phyloP scores from a whole-genome alignment of 2,797 vertebrate species.

The Phataginus tetradactyla region DNA sequence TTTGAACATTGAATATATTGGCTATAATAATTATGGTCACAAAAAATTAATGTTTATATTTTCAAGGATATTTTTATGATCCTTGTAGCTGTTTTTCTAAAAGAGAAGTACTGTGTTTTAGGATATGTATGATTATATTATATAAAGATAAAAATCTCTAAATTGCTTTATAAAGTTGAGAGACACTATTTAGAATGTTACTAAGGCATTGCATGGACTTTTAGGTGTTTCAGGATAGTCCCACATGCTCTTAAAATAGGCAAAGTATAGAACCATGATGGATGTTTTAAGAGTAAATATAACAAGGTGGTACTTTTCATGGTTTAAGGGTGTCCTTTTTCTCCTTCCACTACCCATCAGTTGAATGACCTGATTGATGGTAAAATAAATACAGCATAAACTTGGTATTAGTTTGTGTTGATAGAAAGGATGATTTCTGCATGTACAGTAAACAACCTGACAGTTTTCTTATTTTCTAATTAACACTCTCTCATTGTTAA shows the following conservation, averaged over 20 bases:
- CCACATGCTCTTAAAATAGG: background rate
- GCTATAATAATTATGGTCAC: background rate
- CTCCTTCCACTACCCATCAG: background rate
- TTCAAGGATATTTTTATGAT: background rate
- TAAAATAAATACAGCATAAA: constrained; percentile 2
- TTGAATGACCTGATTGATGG: background rate
- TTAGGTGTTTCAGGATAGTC: background rate
- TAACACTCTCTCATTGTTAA: background rate
- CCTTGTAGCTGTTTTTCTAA: background rate
- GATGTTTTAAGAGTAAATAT: background rate
- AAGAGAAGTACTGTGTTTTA: background rate
- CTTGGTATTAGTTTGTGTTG: background rate
- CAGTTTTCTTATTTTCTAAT: background rate
- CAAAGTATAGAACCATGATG: background rate
- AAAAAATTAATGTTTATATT: background rate
- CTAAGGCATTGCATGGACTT: background rate
- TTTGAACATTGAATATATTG: background rate
- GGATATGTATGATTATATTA: background rate
- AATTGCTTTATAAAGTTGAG: background rate
- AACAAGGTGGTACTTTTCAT: background rate
- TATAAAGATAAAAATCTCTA: background rate
- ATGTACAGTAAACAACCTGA: background rate
- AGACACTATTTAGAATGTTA: background rate
- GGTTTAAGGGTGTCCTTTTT: background rate
- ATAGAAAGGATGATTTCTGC: background rate